Percentiles rank a stretch among this genome's conserved stretches.
phyloP scores from a whole-genome alignment of 2,113 vertebrate genomes.

The Onychorhynchus coronatus region DNA sequence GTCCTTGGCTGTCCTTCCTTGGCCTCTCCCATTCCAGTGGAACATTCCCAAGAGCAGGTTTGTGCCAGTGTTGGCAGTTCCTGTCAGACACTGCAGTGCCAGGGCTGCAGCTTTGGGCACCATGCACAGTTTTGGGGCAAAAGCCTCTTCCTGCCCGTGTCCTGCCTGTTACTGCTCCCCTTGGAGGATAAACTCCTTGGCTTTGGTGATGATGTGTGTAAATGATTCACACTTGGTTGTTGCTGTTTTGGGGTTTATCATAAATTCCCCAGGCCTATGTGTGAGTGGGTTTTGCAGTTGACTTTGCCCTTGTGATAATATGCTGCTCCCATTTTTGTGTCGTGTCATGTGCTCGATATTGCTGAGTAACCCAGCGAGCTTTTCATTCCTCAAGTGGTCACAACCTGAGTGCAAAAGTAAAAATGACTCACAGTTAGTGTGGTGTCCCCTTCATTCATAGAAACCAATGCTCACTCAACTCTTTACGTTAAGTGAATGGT shows the following conservation, averaged over 20 bases:
- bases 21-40: background rate
- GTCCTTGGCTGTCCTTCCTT: background rate
- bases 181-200: background rate
- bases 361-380: background rate
- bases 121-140: rapidly evolving
- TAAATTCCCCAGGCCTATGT: background rate
- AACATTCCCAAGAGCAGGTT: background rate
- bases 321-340: background rate
- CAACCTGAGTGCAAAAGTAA: background rate
- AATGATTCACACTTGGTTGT: rapidly evolving
- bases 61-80: background rate
- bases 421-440: background rate
- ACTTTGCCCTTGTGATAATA: background rate
- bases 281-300: background rate
- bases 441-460: background rate
- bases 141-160: background rate
- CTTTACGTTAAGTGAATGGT: background rate
- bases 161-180: background rate
- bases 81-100: background rate
- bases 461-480: background rate
- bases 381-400: background rate
- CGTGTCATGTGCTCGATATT: background rate
- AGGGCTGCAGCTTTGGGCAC: background rate
- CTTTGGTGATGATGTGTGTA: background rate
- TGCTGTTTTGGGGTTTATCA: background rate